Evolutionary conservation across 1,140 invertebrate genomes (phyloP), one percentile per base, ranked within the genome.

Genomic region (Solen grandis): DNA sequence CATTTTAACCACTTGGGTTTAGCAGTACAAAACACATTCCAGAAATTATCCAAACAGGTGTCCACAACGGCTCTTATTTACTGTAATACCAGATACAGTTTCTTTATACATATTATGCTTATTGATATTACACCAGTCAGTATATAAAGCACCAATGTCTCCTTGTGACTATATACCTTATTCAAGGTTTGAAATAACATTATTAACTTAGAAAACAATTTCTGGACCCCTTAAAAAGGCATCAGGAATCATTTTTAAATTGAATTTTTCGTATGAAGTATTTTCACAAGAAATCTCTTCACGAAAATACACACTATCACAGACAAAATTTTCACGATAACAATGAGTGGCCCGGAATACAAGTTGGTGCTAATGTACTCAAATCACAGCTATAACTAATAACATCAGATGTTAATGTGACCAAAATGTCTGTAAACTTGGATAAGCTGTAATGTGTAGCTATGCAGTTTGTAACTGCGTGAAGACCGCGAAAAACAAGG

Each of bases 31-130:
- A 46, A 46, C 19, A 46, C 19, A 46, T 46, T 46, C 41, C 41
- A 46, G 8, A 46, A 46, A 46, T 46, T 46, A 19, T 8, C 19
- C 19, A 46, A 46, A 10, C 41, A 46, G 19, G 41, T 46, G 41
- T 46, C 70, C 70, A 73, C 70, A 22, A 73, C 3, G 55, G 13
- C 27, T 72, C 35, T 73, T 60, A 27, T 41, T 73, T 31, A 13
- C n/a, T 13, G 2, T 5, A 25, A 19, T 4, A 5, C 2, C 46
- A 13, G 1, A 2, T 13, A 60, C 14, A 13, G 25, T 60, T 60
- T 36, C 29, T 10, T 60, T 8, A 60, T 73, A 59, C 70, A 73
- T 73, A 73, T 38, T 60, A 10, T 33, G 25, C 35, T 73, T 73
- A 3, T 41, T 5, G 29, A 73, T 36, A 22, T 36, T 29, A 60